Conservation (phyloP, 2,797 vertebrate genomes). For the Danio albolineatus region DNA sequence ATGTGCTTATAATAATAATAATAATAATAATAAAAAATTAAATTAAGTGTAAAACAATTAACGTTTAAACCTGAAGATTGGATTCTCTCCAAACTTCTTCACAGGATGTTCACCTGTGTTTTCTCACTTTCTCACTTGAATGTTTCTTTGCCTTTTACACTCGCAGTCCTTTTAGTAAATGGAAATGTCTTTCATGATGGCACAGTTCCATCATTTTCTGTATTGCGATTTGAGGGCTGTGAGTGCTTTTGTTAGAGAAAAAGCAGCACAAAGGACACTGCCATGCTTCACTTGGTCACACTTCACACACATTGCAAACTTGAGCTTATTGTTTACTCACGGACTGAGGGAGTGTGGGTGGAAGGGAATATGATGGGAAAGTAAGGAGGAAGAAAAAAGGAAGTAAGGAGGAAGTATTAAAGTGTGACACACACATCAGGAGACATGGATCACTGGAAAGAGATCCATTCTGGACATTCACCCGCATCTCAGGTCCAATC, state of each 20-base stretch:
- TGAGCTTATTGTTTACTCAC: slow-evolving; percentile 54
- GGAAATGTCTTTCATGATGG: not conserved
- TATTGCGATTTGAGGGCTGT: not conserved
- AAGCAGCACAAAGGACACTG: not conserved
- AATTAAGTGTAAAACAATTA: no score
- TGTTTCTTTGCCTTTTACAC: not conserved
- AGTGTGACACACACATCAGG: slow-evolving; percentile 48
- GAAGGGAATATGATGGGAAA: slow-evolving; percentile 42
- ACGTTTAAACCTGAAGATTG: not conserved
- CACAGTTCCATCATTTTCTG: not conserved
- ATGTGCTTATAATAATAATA: no score
- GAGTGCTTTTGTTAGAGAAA: not conserved
- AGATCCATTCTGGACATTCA: slow-evolving; percentile 60
- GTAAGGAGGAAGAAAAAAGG: slow-evolving; percentile 55
- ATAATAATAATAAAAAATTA: no score
- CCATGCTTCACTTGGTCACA: slow-evolving; percentile 54
- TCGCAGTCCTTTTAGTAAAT: not conserved
- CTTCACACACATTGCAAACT: slow-evolving; percentile 40
- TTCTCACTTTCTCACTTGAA: not conserved
- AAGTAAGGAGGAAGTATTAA: slow-evolving; percentile 56
- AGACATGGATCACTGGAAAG: slow-evolving; percentile 55
- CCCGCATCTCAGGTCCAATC: slow-evolving; percentile 49
- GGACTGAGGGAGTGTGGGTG: slow-evolving; percentile 48
- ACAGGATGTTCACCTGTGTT: not conserved
- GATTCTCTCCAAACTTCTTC: not conserved